A percentile compares a stretch with the other conserved stretches of the same genome.
Conservation (phyloP, 2,113 vertebrate species). For the Cryptomyrus ogoouensis region DNA sequence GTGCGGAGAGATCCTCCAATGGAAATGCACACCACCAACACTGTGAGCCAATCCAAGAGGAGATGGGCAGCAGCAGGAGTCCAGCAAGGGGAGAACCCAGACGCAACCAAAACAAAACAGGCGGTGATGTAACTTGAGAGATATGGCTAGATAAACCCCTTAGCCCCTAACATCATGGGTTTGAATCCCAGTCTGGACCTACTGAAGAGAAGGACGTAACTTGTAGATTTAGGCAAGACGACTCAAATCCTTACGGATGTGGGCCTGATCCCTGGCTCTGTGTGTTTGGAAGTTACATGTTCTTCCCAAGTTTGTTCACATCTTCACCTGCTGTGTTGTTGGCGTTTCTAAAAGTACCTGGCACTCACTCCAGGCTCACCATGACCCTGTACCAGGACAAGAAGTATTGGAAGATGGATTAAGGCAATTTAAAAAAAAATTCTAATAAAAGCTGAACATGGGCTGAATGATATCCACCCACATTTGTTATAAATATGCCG, state of each 20-base stretch:
- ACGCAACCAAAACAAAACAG: neutral
- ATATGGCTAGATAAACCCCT: neutral
- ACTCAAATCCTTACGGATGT: neutral
- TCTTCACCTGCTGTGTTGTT: neutral
- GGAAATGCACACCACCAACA: neutral
- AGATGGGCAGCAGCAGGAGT: neutral
- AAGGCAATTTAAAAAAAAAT: neutral
- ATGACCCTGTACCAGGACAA: neutral
- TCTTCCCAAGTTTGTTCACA: neutral
- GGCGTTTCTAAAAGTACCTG: neutral
- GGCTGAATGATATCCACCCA: neutral
- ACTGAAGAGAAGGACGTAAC: neutral
- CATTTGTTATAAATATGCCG: neutral
- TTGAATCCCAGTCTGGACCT: neutral
- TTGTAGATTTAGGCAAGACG: neutral
- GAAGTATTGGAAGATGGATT: neutral
- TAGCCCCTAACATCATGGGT: neutral
- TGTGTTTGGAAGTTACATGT: neutral
- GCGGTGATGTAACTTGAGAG: neutral
- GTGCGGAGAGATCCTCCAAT: neutral
- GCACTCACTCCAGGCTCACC: neutral
- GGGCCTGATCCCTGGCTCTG: neutral
- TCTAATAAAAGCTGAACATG: constrained; percentile 1
- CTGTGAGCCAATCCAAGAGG: neutral
- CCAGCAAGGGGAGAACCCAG: neutral